Conservation (phyloP, 2,113 vertebrate species). For the Bagarius yarrelli region DNA sequence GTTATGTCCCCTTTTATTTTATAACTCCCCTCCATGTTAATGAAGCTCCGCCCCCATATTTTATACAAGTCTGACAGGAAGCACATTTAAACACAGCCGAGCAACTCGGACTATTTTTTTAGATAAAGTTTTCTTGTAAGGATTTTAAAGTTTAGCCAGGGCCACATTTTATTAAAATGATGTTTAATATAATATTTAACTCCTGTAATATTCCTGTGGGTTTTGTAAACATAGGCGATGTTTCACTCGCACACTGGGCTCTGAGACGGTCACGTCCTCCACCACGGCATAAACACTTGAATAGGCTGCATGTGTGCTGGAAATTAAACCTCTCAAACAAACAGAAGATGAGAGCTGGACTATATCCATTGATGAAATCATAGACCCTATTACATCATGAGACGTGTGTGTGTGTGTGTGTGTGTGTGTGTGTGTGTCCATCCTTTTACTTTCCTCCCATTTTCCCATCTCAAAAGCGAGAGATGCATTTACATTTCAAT, state of each 20-base stretch:
- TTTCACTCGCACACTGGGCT: not conserved
- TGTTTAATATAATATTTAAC: too few species aligned
- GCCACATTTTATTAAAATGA: not conserved
- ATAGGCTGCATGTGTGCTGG: not conserved
- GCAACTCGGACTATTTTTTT: not conserved
- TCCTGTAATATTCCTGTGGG: too few species aligned
- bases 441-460: constrained; percentile 12
- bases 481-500: constrained; percentile 58
- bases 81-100: not conserved
- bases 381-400: constrained; percentile 29
- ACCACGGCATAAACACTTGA: too few species aligned
- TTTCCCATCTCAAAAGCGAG: constrained; percentile 43
- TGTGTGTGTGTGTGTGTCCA: not conserved
- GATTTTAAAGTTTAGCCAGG: not conserved
- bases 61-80: not conserved
- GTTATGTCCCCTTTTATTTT: too few species aligned
- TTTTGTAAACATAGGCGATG: not conserved
- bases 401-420: not conserved
- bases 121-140: not conserved
- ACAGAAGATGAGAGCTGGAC: constrained; percentile 14
- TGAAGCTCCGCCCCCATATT: not conserved
- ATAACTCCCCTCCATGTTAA: not conserved
- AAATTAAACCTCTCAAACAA: not conserved
- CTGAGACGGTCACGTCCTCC: not conserved
- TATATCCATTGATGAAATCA: constrained; percentile 10